Evolutionary conservation across 2,113 vertebrate genomes (phyloP), one percentile per base, ranked within the genome.

Genomic region (Microcebus murinus): DNA sequence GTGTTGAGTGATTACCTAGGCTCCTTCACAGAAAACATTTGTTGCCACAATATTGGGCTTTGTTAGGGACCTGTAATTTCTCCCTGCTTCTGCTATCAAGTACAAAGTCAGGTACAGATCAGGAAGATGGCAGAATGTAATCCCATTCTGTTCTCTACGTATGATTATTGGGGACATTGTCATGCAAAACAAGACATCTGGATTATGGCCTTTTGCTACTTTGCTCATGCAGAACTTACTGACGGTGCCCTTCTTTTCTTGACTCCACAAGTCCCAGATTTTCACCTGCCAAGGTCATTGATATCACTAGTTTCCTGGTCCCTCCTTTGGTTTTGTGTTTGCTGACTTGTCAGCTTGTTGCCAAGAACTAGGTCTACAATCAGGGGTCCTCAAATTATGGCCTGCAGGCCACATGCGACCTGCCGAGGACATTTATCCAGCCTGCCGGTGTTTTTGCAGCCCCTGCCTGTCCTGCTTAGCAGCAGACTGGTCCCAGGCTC

Each of bases 241-340:
- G n/a, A 55, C 27, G 29, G 23, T 42, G 8, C 2, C 34, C 20
- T 71, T 36, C 55, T 39, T 63, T 76, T 15, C 21, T 80, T 67
- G 55, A 52, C 34, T 67, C 82, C 17, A n/a, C 63, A 92, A 61
- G 82, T 79, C 13, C 34, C 34, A 92, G 52, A 71, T 87, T 48
- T 45, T 71, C 10, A 77, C 29, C 67, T 59, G 25, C 7, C 15
- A 29, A 25, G 18, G 23, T 59, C 36, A 82, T 45, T 57, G 15
- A 21, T 25, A 39, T 67, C 39, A 63, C 36, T 59, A 59, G 6
- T 80, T 71, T 94, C 20, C 15, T 52, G 2, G 13, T 31, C 20
- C 17, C 36, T 74, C 31, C n/a, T 92, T 96, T 90, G 11, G 83
- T 89, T 61, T 92, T 92, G 86, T 89, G 68, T 11, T 77, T 85